Evolutionary conservation across 2,797 vertebrate species (phyloP), one percentile per base, ranked within the genome.

Genomic region (Aulostomus chinensis): DNA sequence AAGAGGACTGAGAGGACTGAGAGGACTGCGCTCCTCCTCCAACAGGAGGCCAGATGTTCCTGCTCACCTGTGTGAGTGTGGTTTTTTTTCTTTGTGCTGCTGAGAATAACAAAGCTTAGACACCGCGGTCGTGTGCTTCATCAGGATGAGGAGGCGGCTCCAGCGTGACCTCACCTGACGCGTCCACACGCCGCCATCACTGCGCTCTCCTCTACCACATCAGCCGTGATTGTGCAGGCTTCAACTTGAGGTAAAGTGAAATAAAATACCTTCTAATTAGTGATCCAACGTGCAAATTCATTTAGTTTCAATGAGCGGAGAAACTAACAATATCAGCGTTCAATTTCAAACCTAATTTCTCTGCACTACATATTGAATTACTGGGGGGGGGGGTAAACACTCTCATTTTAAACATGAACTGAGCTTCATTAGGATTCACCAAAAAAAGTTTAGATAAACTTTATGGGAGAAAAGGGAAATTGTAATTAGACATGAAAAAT

Each of bases 401-500:
- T 65, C 32, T 68, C 76, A 62, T 76, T 67, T 50, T 49, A 73
- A 83, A 83, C 77, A 68, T 66, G 73, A 63, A 75, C 38, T 17
- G 34, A 59, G 75, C 73, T 68, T 88, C 81, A 87, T 86, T 81
- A 76, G 57, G 67, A 80, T 79, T 81, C 66, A 42, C 32, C 1
- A 37, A 46, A 68, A 66, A 58, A 86, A 86, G 62, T 89, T 87
- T 73, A 72, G 79, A 82, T 76, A 65, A 86, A 86, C 78, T 88
- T 86, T 67, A 43, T 72, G 68, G 73, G 67, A 77, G 69, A 79
- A 80, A 84, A 76, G 65, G 68, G 74, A 78, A 84, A 82, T 82
- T 82, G 87, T 88, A 90, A 90, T 90, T 88, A 89, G 86, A 86
- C 82, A 79, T 76, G 85, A 88, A 86, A 88, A 89, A 89, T 85